Evolutionary conservation across 2,113 vertebrate genomes (phyloP).

Genomic region (Hiodon tergisus): DNA sequence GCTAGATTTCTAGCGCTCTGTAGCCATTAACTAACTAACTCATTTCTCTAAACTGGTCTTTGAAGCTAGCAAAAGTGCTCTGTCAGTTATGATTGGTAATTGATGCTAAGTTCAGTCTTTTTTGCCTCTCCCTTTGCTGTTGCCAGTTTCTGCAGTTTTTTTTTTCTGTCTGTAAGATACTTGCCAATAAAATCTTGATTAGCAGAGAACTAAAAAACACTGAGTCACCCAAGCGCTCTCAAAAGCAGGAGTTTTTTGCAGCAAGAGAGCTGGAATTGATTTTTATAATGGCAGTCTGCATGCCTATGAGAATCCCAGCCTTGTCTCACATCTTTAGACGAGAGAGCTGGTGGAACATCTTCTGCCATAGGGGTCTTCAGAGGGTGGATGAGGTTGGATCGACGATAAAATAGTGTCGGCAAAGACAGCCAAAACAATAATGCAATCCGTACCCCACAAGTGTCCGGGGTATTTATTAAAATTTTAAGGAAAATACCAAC

Average conservation of each 20-base stretch:
- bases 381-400: no score
- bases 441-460: no score
- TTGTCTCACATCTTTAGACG: not conserved
- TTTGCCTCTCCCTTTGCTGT: constrained; percentile 51
- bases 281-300: constrained; percentile 33
- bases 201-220: constrained; percentile 11
- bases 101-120: constrained; percentile 32
- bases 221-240: constrained; percentile 39
- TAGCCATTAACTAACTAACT: constrained; percentile 17
- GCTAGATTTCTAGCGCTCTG: not conserved
- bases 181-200: constrained; percentile 59
- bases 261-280: constrained; percentile 21
- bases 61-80: not conserved
- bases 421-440: no score
- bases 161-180: constrained; percentile 55
- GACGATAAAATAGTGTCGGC: no score
- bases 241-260: constrained; percentile 34
- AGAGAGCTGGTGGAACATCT: no score
- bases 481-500: no score
- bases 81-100: constrained; percentile 16
- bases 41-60: constrained; percentile 16
- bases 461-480: no score
- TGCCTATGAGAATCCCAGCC: not conserved
- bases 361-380: no score
- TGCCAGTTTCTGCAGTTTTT: constrained; percentile 54